These are phyloP conservation scores for Nephila pilipes DNA, from an alignment of 1,140 invertebrate genomes.

Conservation along the genomic window DNA sequence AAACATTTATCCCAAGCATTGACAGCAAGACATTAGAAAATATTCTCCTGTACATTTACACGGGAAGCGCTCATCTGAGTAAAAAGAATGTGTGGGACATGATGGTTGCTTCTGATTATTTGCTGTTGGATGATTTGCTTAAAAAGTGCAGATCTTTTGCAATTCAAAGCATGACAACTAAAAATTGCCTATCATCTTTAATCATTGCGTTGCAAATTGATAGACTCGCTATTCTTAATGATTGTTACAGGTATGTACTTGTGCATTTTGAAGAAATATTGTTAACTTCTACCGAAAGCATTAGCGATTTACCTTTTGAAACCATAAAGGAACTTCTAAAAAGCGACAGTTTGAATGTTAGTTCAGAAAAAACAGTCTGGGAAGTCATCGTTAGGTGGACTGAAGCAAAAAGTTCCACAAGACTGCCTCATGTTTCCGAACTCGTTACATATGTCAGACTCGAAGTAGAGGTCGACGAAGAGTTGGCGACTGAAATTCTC, in stretches of 20 bases:
- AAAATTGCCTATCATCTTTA: background rate
- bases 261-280: background rate
- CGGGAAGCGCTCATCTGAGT: background rate
- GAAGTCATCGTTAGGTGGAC: background rate
- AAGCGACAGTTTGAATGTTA: background rate
- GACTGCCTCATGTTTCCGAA: background rate
- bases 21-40: background rate
- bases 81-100: background rate
- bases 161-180: background rate
- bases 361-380: background rate
- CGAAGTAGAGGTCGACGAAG: background rate
- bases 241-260: background rate
- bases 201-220: background rate
- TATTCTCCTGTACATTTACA: slow-evolving; percentile 3
- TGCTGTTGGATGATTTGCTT: background rate
- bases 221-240: background rate
- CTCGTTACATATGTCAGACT: background rate
- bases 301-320: background rate
- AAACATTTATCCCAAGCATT: background rate
- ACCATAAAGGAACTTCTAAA: background rate
- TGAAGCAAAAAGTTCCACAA: background rate
- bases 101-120: slow-evolving; percentile 11
- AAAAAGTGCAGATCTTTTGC: background rate
- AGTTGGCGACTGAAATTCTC: background rate
- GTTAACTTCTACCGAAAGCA: background rate